Evolutionary conservation across 2,888 invertebrate genomes (phyloP).

Genomic region (Cataglyphis rosenhaueri): DNA sequence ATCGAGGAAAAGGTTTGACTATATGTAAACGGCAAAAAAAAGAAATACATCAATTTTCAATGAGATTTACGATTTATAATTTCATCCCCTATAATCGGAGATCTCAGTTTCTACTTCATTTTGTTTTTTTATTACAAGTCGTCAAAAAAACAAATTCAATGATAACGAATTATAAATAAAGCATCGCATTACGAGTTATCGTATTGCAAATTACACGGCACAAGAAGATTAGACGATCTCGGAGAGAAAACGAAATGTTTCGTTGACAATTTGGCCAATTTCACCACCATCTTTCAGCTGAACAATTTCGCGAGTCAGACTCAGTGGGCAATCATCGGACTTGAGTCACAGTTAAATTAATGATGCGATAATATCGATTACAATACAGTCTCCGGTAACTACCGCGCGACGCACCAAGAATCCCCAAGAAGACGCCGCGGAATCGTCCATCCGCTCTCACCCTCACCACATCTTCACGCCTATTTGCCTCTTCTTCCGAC

Average conservation of each 20-base stretch:
- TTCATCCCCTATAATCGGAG: background rate
- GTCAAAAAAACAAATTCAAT: background rate
- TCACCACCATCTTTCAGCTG: background rate
- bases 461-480: constrained; percentile 24
- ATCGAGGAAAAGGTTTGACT: constrained; percentile 6
- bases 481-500: constrained; percentile 44
- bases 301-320: constrained; percentile 5
- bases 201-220: background rate
- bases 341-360: constrained; percentile 61
- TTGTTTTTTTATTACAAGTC: background rate
- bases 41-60: background rate
- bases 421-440: constrained; percentile 32
- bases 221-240: background rate
- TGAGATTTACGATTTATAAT: background rate
- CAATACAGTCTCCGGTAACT: constrained; percentile 51
- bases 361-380: constrained; percentile 65
- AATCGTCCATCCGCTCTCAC: constrained; percentile 46
- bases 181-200: background rate
- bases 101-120: background rate
- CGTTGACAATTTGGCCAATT: background rate
- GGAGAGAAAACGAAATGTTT: background rate
- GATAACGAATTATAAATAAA: background rate
- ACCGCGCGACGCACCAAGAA: constrained; percentile 36
- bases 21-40: background rate
- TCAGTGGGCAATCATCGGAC: constrained; percentile 8